Conservation (phyloP, 1,140 invertebrate species). For the Metopolophium dirhodum region DNA sequence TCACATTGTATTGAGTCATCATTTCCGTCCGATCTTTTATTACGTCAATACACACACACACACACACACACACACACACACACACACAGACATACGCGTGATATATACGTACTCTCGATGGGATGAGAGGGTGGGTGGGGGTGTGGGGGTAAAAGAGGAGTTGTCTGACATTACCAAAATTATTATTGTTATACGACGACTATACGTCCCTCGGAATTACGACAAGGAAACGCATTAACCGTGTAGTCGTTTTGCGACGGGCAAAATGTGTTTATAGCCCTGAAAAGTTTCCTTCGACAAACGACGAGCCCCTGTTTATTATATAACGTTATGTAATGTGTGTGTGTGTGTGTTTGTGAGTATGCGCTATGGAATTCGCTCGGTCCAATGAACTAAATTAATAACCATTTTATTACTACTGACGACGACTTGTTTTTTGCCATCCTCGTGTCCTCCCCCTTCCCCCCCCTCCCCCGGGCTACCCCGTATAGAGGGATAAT, state of each 20-base stretch:
- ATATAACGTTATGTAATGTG: slow-evolving; percentile 35
- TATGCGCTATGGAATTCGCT: slow-evolving; percentile 28
- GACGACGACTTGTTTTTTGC: slow-evolving; percentile 25
- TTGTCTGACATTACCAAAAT: slow-evolving; percentile 48
- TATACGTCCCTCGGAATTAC: slow-evolving; percentile 40
- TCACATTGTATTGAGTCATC: neutral
- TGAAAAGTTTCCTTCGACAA: slow-evolving; percentile 32
- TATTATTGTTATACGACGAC: slow-evolving; percentile 50
- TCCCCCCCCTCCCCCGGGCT: no score
- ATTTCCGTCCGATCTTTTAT: slow-evolving; percentile 43
- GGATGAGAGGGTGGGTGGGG: no score
- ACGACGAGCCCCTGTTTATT: slow-evolving; percentile 36
- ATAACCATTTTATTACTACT: slow-evolving; percentile 55
- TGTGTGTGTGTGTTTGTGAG: neutral
- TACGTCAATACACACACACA: slow-evolving; percentile 9
- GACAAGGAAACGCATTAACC: slow-evolving; percentile 49
- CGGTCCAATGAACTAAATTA: slow-evolving; percentile 50
- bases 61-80: neutral
- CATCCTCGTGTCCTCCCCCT: neutral
- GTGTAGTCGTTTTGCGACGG: slow-evolving; percentile 47
- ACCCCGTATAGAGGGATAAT: slow-evolving; percentile 10
- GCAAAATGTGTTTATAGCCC: slow-evolving; percentile 53
- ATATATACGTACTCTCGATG: neutral
- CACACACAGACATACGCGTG: no score
- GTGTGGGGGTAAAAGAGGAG: neutral